Conservation (phyloP, 2,888 invertebrate species). For the Leucozona laternaria region DNA sequence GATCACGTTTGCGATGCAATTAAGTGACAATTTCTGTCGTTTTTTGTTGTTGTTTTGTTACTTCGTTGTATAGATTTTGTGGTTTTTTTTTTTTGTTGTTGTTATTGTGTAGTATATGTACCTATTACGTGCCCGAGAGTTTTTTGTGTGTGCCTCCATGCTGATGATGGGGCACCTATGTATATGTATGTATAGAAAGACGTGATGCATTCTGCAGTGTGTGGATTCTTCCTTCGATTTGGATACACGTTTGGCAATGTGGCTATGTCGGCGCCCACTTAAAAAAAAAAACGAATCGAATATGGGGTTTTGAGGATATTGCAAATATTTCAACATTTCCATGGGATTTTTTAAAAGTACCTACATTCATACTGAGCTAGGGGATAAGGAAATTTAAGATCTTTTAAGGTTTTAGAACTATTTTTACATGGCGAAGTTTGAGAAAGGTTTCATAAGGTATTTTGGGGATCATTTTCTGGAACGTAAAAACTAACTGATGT, state of each 20-base stretch:
- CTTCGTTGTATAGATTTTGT: constrained; percentile 54
- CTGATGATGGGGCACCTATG: background rate
- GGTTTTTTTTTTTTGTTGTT: constrained; percentile 54
- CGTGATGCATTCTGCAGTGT: constrained; percentile 22
- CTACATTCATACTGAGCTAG: background rate
- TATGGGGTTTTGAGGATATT: constrained; percentile 60
- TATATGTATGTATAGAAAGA: constrained; percentile 7
- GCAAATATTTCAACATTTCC: constrained; percentile 25
- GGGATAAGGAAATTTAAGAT: background rate
- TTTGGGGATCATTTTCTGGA: no score
- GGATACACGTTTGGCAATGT: constrained; percentile 28
- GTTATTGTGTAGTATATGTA: constrained; percentile 37
- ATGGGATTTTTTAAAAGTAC: background rate
- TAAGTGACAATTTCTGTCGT: constrained; percentile 82
- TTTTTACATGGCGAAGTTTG: background rate
- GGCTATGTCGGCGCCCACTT: constrained; percentile 56
- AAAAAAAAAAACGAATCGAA: constrained; percentile 16
- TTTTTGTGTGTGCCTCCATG: constrained; percentile 12
- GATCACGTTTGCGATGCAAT: constrained; percentile 83
- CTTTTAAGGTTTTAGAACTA: background rate
- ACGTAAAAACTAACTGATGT: no score
- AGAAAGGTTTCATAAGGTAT: background rate
- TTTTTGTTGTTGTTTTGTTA: constrained; percentile 43
- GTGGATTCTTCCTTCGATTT: constrained; percentile 45
- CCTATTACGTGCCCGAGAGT: constrained; percentile 53